Evolutionary conservation across 2,113 vertebrate genomes (phyloP).

Genomic region (Equus przewalskii): DNA sequence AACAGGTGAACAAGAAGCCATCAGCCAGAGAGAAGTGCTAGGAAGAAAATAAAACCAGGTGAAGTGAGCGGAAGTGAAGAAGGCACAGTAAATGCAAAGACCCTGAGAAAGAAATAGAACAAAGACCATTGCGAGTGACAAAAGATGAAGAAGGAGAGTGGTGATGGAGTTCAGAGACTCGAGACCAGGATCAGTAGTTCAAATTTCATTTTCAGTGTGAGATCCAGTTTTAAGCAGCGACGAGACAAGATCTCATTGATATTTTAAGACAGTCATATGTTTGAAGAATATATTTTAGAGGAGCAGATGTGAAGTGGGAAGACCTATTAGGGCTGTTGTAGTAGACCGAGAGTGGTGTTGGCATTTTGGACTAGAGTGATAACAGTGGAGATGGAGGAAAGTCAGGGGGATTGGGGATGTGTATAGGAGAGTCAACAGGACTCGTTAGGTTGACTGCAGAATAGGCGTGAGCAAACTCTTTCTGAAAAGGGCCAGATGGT

Average conservation of each 20-base stretch:
- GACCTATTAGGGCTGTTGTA: no score
- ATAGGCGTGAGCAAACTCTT: not conserved
- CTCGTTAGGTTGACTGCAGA: no score
- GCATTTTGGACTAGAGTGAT: no score
- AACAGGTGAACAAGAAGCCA: not conserved
- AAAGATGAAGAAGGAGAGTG: rapidly evolving
- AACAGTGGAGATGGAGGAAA: no score
- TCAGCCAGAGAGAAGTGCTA: not conserved
- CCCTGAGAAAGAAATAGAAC: not conserved
- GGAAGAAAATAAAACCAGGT: not conserved
- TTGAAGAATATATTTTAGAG: not conserved
- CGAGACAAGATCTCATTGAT: not conserved
- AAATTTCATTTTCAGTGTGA: not conserved
- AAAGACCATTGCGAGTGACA: not conserved
- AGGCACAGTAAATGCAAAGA: not conserved
- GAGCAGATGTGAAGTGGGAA: not conserved
- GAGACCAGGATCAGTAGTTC: no score
- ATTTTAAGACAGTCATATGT: rapidly evolving
- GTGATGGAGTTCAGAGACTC: not conserved
- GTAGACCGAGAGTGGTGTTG: not conserved
- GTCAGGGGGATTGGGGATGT: rapidly evolving
- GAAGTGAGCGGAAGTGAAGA: not conserved
- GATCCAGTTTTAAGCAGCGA: rapidly evolving
- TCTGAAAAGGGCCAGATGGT: no score
- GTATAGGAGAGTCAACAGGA: not conserved